These are phyloP conservation scores for Drosophila subobscura DNA, from an alignment of 1,140 invertebrate species.

Conservation along the genomic window DNA sequence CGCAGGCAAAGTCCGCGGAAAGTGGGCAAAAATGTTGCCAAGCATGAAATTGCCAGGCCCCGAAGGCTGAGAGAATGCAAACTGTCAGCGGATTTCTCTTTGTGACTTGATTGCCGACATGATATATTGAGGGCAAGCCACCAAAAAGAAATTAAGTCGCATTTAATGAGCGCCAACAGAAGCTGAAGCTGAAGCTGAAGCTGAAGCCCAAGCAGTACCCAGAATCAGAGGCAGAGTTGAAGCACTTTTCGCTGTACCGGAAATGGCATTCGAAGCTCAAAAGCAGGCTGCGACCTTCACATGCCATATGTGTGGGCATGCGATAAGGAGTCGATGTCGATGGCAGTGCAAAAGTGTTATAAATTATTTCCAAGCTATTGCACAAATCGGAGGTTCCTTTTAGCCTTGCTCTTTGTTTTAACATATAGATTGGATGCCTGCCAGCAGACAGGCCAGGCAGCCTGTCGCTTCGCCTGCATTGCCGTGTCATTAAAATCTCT, in stretches of 20 bases:
- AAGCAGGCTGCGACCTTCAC: not conserved
- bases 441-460: conserved; percentile 16
- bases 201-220: no score
- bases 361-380: conserved; percentile 80
- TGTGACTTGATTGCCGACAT: conserved; percentile 70
- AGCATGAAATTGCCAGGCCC: conserved; percentile 68
- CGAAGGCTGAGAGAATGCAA: conserved; percentile 46
- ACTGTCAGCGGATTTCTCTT: conserved; percentile 73
- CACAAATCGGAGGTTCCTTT: conserved; percentile 75
- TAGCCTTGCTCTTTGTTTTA: conserved; percentile 68
- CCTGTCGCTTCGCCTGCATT: conserved; percentile 6
- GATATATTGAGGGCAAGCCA: conserved; percentile 56
- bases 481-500: conserved; percentile 69
- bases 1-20: conserved; percentile 30
- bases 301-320: conserved; percentile 7
- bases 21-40: conserved; percentile 64
- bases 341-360: conserved; percentile 65
- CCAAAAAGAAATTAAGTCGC: conserved; percentile 59
- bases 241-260: not conserved
- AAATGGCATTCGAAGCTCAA: conserved; percentile 1
- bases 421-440: conserved; percentile 72
- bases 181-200: not conserved
- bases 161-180: conserved; percentile 65
- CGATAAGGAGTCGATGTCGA: conserved; percentile 32
- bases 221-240: conserved; percentile 13